Conservation (phyloP, 35 echinoderm and acorn worm species). For the Strongylocentrotus purpuratus region DNA sequence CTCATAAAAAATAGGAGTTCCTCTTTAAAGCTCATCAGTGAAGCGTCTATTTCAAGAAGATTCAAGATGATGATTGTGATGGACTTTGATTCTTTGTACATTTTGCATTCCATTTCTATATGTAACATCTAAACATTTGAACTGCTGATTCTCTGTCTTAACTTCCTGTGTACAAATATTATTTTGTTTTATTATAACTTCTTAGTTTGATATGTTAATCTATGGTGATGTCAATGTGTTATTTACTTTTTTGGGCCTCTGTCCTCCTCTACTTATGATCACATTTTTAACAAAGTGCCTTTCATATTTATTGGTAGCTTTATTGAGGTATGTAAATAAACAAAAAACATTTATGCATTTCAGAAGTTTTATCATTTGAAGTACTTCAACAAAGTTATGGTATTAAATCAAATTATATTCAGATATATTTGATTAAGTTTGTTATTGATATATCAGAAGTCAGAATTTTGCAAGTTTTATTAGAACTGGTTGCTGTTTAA, state of each 20-base stretch:
- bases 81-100: neutral
- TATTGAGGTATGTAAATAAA: slow-evolving; percentile 19
- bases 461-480: neutral
- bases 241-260: neutral
- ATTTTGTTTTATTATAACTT: neutral
- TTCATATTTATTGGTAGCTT: slow-evolving; percentile 13
- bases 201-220: neutral
- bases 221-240: neutral
- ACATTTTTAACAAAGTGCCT: slow-evolving; percentile 9
- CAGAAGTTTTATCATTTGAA: slow-evolving; percentile 6
- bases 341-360: slow-evolving; percentile 19
- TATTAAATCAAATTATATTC: neutral
- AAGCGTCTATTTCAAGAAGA: neutral
- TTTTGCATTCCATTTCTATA: slow-evolving; percentile 13
- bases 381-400: neutral
- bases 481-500: slow-evolving; percentile 3
- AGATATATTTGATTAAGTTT: slow-evolving; percentile 7
- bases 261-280: neutral
- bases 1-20: neutral
- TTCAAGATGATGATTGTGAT: neutral
- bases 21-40: neutral
- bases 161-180: neutral
- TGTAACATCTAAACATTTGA: neutral
- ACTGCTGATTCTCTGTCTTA: neutral
- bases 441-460: neutral